A percentile compares a stretch with the other conserved stretches of the same genome.
Evolutionary conservation across 92 coral and sea anemone genomes (phyloP).

Genomic region (Palythoa grandis): DNA sequence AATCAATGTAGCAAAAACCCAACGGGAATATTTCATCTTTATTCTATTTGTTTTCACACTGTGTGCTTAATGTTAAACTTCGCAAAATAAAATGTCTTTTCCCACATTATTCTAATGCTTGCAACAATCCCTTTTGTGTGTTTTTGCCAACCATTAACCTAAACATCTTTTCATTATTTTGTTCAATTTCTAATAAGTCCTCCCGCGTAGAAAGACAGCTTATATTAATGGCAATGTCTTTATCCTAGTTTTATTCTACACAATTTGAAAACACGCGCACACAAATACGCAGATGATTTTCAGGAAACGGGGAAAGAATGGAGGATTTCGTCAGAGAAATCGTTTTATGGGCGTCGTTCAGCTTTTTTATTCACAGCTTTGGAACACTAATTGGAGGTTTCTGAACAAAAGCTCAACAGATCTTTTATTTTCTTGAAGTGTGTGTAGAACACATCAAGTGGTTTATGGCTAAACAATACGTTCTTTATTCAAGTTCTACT

Average conservation of each 20-base stretch:
- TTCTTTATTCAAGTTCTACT: conserved; percentile 10
- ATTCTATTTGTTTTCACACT: conserved; percentile 31
- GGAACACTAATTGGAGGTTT: conserved; percentile 26
- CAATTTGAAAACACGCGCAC: neutral
- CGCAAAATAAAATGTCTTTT: conserved; percentile 25
- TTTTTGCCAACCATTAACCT: conserved; percentile 25
- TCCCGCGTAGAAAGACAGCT: neutral
- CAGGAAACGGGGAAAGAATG: neutral
- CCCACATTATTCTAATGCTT: conserved; percentile 46
- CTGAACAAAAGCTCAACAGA: conserved; percentile 33
- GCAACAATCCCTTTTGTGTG: conserved; percentile 10
- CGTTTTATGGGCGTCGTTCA: neutral
- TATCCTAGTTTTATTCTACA: neutral
- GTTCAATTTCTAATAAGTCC: conserved; percentile 9
- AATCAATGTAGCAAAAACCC: conserved; percentile 30
- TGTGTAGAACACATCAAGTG: conserved; percentile 16
- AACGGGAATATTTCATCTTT: conserved; percentile 17
- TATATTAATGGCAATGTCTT: neutral
- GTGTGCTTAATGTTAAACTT: conserved; percentile 29
- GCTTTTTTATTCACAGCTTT: conserved; percentile 28
- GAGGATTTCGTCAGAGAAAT: neutral
- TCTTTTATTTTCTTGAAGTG: conserved; percentile 28
- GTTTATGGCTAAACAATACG: conserved; percentile 10
- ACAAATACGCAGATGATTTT: neutral
- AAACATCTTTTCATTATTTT: conserved; percentile 15